Base-by-base conservation (phyloP, 2,888 invertebrate species). In the Cephonodes hylas region DNA sequence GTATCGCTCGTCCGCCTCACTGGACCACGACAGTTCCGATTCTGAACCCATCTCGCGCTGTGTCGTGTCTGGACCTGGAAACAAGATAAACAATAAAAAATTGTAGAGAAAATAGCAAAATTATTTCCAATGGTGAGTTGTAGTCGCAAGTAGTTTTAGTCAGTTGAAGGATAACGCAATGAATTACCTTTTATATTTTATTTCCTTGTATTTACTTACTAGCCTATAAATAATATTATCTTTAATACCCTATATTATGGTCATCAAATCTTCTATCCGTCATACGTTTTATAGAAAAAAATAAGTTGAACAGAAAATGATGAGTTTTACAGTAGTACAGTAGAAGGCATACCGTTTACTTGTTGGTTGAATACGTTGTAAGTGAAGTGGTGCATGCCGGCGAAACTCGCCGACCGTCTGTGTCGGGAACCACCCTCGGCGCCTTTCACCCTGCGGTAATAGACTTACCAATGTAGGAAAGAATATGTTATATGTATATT, bases 1-100 rank as follows among this genome's bases (percentile, higher is more conserved):
- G 86, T 98, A 99, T 59, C 96, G 96, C 53, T 96, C 98, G 71
- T 96, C 96, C 0, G 95, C 95, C 59, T 95, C 95, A 70, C 95
- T 95, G 20, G 93, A 90, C 63, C 91, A 91, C 20, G 93, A 93
- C 61, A 88, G 65, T 34, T 88, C 88, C 0, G 91, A 90, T 34
- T 90, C 91, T 0, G 90, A 90, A 0, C 89, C 88, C 2, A 74
- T 71, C 23, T 84, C 82, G 1, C 81, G 76, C 13, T 76, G 72
- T 3, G 68, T 63, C 2, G 75, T 63, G 20, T 85, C 86, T 18
- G 79, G 70, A 18, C 79, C 85, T 84, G 61, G 0, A 31, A 15
- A 63, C 6, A 58, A 15, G 13, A 8, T n/a, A n/a, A n/a, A n/a
- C n/a, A n/a, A n/a, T n/a, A n/a, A n/a, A n/a, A n/a, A n/a, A n/a